Evolutionary conservation across 2,888 invertebrate species (phyloP), one percentile per base, ranked within the genome.

Genomic region (Vesta saturnalis): DNA sequence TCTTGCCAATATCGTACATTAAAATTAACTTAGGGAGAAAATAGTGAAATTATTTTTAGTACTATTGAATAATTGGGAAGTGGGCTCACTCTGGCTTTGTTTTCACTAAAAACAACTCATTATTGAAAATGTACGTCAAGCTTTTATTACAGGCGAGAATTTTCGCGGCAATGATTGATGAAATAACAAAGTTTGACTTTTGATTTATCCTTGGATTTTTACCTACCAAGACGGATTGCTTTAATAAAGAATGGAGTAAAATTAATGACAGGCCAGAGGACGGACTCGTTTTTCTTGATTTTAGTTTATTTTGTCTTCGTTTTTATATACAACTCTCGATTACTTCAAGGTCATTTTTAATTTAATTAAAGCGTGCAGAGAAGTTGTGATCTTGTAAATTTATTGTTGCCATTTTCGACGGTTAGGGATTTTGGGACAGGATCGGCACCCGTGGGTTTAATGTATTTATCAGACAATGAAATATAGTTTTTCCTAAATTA

Each of bases 1-100:
- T 77, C 76, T 79, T 78, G 78, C 80, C 81, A 78, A 80, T 80
- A 80, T 78, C 78, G 74, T 70, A 78, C 81, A 81, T 81, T 81
- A 80, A 81, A 81, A 81, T 81, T 81, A 81, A 81, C 78, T 78
- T 76, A 76, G 74, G 73, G 72, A 72, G 77, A 73, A 77, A 79
- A 80, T 80, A 80, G 80, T 78, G 78, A 78, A 80, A 80, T 80
- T 79, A 78, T 77, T 74, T 76, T 74, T 16, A 19, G 18, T 19
- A 12, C 39, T 35, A 16, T 60, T 46, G 18, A 60, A 46, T 60
- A 22, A 60, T 60, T 60, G 16, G 8, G 22, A 39, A 39, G 3
- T 58, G n/a, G n/a, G n/a, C 39, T 58, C 39, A 58, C 58, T n/a
- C n/a, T n/a, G 43, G 30, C 58, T 18, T 39, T 58, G 58, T 58